Evolutionary conservation across 2,888 invertebrate species (phyloP).

Genomic region (Oscheius myriophilus): DNA sequence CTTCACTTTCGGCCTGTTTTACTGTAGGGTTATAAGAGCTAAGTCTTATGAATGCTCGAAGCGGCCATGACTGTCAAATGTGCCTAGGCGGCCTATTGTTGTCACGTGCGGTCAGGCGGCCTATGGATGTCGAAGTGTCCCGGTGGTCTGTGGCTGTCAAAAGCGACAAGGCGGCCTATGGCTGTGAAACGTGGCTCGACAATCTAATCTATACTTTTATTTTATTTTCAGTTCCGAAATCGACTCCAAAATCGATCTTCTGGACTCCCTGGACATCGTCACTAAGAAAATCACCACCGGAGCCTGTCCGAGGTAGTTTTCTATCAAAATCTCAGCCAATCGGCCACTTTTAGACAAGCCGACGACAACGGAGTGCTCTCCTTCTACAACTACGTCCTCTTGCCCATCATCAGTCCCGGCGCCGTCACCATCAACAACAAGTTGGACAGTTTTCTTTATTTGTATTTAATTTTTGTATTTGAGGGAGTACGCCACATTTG

Average conservation of each 20-base stretch:
- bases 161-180: too few relatives aligned
- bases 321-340: not conserved
- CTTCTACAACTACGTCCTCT: slow-evolving; percentile 91
- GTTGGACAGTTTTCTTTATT: slow-evolving; percentile 29
- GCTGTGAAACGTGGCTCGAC: too few relatives aligned
- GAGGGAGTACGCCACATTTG: slow-evolving; percentile 47
- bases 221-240: slow-evolving; percentile 88
- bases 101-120: too few relatives aligned
- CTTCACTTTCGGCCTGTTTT: too few relatives aligned
- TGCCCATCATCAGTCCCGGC: slow-evolving; percentile 78
- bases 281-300: slow-evolving; percentile 73
- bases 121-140: too few relatives aligned
- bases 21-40: too few relatives aligned
- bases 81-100: too few relatives aligned
- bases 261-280: slow-evolving; percentile 87
- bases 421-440: slow-evolving; percentile 45
- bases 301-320: slow-evolving; percentile 33
- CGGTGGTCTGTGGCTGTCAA: too few relatives aligned
- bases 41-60: too few relatives aligned
- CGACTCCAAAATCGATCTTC: slow-evolving; percentile 95
- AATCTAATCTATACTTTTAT: too few relatives aligned
- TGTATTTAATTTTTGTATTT: slow-evolving; percentile 6
- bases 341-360: slow-evolving; percentile 26
- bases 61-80: too few relatives aligned
- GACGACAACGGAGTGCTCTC: slow-evolving; percentile 90